Conservation (phyloP, 1,140 invertebrate genomes). For the Drosophila pseudoobscura region DNA sequence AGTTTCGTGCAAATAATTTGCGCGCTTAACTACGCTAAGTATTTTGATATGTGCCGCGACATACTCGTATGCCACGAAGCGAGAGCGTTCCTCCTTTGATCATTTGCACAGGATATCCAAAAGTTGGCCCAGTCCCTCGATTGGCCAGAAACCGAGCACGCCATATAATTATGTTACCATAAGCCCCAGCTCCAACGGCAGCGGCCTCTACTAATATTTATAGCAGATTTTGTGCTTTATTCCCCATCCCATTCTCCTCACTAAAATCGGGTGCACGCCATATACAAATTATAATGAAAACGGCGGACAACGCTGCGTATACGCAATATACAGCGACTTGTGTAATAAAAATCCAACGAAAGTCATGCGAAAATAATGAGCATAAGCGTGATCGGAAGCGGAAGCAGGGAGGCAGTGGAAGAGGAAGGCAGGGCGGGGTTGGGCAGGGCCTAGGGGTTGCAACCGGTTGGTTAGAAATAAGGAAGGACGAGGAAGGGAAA, state of each 20-base stretch:
- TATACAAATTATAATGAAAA: constrained; percentile 75
- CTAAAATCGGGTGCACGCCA: constrained; percentile 52
- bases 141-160: constrained; percentile 13
- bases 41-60: constrained; percentile 69
- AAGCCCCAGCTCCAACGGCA: constrained; percentile 36
- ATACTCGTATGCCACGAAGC: constrained; percentile 26
- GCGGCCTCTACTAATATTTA: constrained; percentile 60
- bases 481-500: constrained; percentile 46
- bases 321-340: constrained; percentile 63
- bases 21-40: constrained; percentile 70
- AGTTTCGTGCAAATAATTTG: constrained; percentile 82
- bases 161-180: constrained; percentile 75
- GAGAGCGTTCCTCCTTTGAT: background rate
- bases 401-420: background rate
- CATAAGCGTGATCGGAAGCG: constrained; percentile 45
- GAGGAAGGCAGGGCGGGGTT: background rate
- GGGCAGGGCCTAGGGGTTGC: constrained; percentile 3
- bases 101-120: constrained; percentile 47
- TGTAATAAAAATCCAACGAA: constrained; percentile 77
- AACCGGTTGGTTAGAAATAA: too few relatives aligned
- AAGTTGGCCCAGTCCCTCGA: constrained; percentile 18
- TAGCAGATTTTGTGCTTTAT: constrained; percentile 51
- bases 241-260: background rate
- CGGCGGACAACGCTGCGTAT: constrained; percentile 60
- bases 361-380: constrained; percentile 77